These are phyloP conservation scores for Idaea dimidiata DNA, from an alignment of 2,888 invertebrate genomes.

Conservation along the genomic window DNA sequence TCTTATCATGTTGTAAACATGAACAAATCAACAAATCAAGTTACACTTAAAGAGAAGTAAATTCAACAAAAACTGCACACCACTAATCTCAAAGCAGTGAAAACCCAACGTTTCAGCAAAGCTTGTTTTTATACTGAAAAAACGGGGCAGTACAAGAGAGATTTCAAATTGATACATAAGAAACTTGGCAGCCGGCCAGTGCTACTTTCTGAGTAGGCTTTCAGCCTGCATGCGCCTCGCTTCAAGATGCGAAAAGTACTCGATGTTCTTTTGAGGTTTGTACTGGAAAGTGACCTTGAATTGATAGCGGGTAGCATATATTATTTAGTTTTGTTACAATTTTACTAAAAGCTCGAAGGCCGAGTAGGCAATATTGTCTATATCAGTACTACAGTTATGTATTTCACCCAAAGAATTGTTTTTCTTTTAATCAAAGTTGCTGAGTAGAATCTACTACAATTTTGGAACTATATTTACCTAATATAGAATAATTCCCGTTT, in stretches of 20 bases:
- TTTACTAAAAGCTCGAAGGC: background rate
- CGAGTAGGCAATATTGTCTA: background rate
- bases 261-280: conserved; percentile 27
- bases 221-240: conserved; percentile 15
- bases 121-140: conserved; percentile 23
- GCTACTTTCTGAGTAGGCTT: conserved; percentile 23
- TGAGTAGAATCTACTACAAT: no score
- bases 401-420: no score
- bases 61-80: background rate
- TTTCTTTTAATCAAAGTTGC: no score
- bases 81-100: conserved; percentile 6
- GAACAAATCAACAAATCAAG: background rate
- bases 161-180: conserved; percentile 28
- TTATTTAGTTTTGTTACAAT: background rate
- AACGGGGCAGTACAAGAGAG: conserved; percentile 19
- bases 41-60: background rate
- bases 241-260: conserved; percentile 23
- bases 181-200: conserved; percentile 26
- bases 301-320: background rate
- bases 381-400: no score
- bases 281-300: background rate
- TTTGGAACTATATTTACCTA: no score
- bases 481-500: no score
- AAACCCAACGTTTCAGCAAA: conserved; percentile 5
- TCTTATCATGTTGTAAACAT: background rate